A percentile compares a stretch with the other conserved stretches of the same genome.
Evolutionary conservation across 1,140 invertebrate species (phyloP).

Genomic region (Phortica variegata): DNA sequence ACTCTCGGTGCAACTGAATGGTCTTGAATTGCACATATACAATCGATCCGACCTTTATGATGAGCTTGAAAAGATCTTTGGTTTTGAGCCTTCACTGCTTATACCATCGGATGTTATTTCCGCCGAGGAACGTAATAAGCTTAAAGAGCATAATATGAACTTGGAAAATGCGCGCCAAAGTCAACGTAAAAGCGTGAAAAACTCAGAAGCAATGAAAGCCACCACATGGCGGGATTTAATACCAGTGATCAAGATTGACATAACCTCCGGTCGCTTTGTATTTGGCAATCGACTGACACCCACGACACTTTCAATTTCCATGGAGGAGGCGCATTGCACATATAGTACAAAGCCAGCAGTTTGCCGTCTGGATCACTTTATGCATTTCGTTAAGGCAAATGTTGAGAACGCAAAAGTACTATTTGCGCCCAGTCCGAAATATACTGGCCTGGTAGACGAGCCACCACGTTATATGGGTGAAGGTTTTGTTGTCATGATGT

Average conservation of each 20-base stretch:
- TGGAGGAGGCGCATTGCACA: conserved; percentile 92
- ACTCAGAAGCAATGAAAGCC: conserved; percentile 74
- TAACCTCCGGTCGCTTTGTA: conserved; percentile 87
- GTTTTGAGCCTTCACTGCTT: conserved; percentile 76
- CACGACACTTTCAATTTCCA: conserved; percentile 86
- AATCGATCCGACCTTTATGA: conserved; percentile 89
- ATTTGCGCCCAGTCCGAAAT: conserved; percentile 90
- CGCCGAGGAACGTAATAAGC: conserved; percentile 45
- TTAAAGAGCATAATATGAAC: conserved; percentile 63
- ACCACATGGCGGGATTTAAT: conserved; percentile 94
- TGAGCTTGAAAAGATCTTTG: conserved; percentile 86
- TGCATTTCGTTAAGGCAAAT: conserved; percentile 94
- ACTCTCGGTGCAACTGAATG: conserved; percentile 91
- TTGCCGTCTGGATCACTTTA: conserved; percentile 89
- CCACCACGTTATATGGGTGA: conserved; percentile 91
- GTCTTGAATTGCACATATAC: conserved; percentile 94
- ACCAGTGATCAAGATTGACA: conserved; percentile 94
- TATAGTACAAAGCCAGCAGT: conserved; percentile 95
- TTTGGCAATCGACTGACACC: conserved; percentile 96
- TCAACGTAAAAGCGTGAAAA: conserved; percentile 61
- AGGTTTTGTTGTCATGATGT: conserved; percentile 95
- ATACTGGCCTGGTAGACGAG: conserved; percentile 89
- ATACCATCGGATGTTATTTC: conserved; percentile 57
- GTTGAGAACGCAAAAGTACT: conserved; percentile 95
- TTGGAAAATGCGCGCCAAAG: conserved; percentile 64